Base-by-base conservation (phyloP, 2,797 vertebrate genomes). In the Otolemur crassicaudatus region DNA sequence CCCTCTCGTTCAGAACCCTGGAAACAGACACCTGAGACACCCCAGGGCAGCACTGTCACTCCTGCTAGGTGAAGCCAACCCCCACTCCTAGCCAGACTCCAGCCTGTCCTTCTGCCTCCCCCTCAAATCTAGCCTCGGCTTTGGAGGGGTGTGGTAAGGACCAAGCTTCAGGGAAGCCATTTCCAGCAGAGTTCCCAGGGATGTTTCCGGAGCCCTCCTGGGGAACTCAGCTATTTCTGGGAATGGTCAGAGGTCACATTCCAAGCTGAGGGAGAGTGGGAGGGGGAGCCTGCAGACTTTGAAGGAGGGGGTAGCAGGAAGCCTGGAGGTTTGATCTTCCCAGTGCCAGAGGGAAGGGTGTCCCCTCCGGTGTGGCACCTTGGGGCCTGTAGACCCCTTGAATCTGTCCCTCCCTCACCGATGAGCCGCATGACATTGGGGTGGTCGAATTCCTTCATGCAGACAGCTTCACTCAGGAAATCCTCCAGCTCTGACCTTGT, bases 401-500 rank as follows among this genome's bases (percentile, higher is more conserved):
- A 83, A 27, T 22, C 37, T 2, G n/a, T 12, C 31, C 3, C 80
- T 76, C 43, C 27, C 98, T 98, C 95, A 99, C 99, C 99, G 0
- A 99, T 98, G 34, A 99, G 99, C 97, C 99, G 99, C 99, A 99
- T 99, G 97, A 99, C 99, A 0, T 99, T 99, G 83, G 98, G 98
- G 95, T 99, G 99, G 98, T 99, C 99, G 1, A 99, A 99, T 98
- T 99, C 99, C 92, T 99, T 99, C 99, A 99, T 99, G 97, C 99
- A 99, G 80, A 99, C 99, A 0, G 99, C 99, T 90, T 99, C 99
- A 0, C 99, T 99, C 29, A 99, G 98, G 95, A 99, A 99, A 56
- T 99, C 99, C 83, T 99, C 99, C 99, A 99, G 99, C 97, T 99
- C 99, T 0, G 99, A 99, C 43, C 99, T 99, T 0, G 99, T 99